Evolutionary conservation across 2,113 vertebrate species (phyloP).

Genomic region (Gnathonemus longibarbis): DNA sequence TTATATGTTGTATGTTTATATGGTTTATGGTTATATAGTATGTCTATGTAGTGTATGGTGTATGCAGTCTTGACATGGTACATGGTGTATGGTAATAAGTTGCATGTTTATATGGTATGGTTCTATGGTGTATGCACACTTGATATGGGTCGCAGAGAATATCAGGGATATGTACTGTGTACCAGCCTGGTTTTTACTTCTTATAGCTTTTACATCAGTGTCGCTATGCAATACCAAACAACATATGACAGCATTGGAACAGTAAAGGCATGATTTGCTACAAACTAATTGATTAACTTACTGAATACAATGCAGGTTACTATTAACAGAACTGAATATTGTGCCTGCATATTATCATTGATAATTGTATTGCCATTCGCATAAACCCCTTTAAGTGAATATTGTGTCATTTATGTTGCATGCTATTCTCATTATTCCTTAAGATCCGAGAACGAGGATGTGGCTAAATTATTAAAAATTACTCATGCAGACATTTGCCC

Average conservation of each 20-base stretch:
- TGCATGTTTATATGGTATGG: neutral
- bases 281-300: neutral
- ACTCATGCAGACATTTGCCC: neutral
- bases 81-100: neutral
- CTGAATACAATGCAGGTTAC: neutral
- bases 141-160: neutral
- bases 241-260: neutral
- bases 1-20: neutral
- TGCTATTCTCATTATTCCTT: neutral
- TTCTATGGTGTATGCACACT: neutral
- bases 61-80: neutral
- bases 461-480: neutral
- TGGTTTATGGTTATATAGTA: neutral
- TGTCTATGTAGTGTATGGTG: neutral
- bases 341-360: neutral
- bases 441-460: neutral
- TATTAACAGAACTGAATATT: neutral
- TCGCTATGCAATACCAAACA: neutral
- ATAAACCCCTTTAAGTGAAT: neutral
- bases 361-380: neutral
- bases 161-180: neutral
- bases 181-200: neutral
- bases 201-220: neutral
- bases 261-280: neutral
- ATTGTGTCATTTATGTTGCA: neutral